Evolutionary conservation across 2,888 invertebrate genomes (phyloP).

Genomic region (Athalia circularis): DNA sequence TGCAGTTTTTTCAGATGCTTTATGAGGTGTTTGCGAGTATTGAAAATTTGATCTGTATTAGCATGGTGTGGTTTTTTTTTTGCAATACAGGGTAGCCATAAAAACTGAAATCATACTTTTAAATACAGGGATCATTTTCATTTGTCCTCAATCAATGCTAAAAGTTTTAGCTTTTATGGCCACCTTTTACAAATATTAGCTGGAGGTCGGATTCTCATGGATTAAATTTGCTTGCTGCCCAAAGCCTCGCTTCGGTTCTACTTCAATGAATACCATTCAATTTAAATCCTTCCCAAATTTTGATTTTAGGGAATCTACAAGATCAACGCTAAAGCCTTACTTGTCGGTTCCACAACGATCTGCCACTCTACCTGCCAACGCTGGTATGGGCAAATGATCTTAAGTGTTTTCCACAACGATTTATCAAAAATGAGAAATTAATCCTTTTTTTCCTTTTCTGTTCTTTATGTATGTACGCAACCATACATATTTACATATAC

Average conservation of each 20-base stretch:
- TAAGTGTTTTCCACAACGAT: conserved; percentile 41
- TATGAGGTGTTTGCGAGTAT: background rate
- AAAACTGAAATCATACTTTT: too few species aligned
- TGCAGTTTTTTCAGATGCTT: background rate
- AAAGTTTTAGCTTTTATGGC: too few species aligned
- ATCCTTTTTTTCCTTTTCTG: background rate
- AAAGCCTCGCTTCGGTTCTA: conserved; percentile 15
- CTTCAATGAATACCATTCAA: background rate
- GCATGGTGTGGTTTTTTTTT: conserved; percentile 22
- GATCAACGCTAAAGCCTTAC: conserved; percentile 85
- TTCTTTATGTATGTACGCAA: background rate
- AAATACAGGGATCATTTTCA: too few species aligned
- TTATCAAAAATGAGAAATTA: background rate
- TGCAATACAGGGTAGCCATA: too few species aligned
- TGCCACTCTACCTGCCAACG: conserved; percentile 91
- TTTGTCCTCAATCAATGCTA: too few species aligned
- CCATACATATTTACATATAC: background rate
- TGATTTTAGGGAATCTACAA: conserved; percentile 84
- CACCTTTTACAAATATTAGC: background rate
- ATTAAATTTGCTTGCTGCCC: background rate
- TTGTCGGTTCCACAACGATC: conserved; percentile 87
- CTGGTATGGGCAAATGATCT: conserved; percentile 79
- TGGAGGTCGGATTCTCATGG: background rate
- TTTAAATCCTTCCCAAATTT: conserved; percentile 16
- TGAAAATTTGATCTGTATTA: background rate